These are phyloP conservation scores for Herpetotheres cachinnans DNA, from an alignment of 2,113 vertebrate genomes.

Conservation along the genomic window DNA sequence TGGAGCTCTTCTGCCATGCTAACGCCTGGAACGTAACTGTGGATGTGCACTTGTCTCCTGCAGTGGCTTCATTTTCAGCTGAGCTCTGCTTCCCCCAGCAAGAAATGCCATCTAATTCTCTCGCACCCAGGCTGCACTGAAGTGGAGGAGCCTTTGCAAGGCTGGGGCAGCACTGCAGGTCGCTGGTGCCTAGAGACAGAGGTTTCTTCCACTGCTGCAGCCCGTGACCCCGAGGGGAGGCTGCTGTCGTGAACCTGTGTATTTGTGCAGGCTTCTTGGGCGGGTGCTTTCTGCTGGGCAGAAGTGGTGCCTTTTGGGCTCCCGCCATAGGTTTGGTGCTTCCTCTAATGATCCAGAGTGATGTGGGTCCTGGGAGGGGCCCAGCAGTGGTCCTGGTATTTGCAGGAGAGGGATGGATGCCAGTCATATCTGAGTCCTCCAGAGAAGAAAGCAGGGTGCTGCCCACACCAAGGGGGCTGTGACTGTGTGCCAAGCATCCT, in stretches of 20 bases:
- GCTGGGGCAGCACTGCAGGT: rapidly evolving
- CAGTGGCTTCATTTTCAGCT: neutral
- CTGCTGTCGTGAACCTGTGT: neutral
- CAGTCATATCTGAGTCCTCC: rapidly evolving
- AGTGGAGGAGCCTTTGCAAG: neutral
- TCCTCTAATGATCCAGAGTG: rapidly evolving
- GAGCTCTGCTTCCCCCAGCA: neutral
- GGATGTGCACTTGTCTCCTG: rapidly evolving
- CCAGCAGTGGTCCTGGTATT: rapidly evolving
- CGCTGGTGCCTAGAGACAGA: no score
- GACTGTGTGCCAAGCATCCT: rapidly evolving
- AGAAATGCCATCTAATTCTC: rapidly evolving
- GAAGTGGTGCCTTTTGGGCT: neutral
- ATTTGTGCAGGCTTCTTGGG: neutral
- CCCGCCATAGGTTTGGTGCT: neutral
- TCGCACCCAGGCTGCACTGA: rapidly evolving
- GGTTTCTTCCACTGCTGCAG: neutral
- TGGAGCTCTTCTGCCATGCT: neutral
- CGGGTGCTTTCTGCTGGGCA: neutral
- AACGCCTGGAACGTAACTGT: rapidly evolving
- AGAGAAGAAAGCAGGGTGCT: neutral
- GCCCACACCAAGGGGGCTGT: neutral
- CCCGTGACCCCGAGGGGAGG: rapidly evolving
- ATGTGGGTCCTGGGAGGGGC: neutral
- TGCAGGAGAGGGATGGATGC: neutral